Evolutionary conservation across 2,113 vertebrate genomes (phyloP).

Genomic region (Myotis yumanensis): DNA sequence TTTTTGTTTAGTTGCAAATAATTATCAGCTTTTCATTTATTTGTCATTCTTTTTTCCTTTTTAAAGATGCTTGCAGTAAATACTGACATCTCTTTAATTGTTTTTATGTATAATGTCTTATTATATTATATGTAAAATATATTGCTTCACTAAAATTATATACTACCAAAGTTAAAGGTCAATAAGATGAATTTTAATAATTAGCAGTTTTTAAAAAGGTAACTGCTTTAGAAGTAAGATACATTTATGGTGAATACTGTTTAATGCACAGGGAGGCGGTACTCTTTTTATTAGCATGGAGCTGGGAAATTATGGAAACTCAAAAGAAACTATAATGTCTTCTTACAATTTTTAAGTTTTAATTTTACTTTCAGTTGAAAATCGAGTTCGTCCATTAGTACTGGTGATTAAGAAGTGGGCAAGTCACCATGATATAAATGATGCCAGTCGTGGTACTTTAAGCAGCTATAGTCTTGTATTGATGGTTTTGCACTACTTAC

Average conservation of each 20-base stretch:
- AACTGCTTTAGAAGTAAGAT: background rate
- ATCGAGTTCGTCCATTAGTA: constrained; percentile 93
- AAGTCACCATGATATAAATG: constrained; percentile 91
- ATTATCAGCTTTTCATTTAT: constrained; percentile 37
- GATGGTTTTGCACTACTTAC: constrained; percentile 98
- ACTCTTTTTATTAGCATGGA: background rate
- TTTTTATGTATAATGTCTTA: background rate
- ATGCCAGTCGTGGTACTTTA: constrained; percentile 97
- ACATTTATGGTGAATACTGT: background rate
- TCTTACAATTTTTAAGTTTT: constrained; percentile 69
- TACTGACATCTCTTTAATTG: background rate
- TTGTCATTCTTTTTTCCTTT: background rate
- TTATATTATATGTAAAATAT: constrained; percentile 11
- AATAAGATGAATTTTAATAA: constrained; percentile 51
- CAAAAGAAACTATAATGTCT: constrained; percentile 37
- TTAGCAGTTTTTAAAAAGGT: constrained; percentile 47
- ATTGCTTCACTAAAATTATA: constrained; percentile 29
- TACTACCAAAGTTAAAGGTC: background rate
- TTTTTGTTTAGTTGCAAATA: constrained; percentile 73
- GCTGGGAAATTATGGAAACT: constrained; percentile 42
- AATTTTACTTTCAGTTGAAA: constrained; percentile 90
- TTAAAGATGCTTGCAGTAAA: constrained; percentile 46
- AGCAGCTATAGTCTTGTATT: constrained; percentile 97
- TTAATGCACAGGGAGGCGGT: background rate
- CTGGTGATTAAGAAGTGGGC: constrained; percentile 98